Base-by-base conservation (phyloP, 2,888 invertebrate species). In the Trypoxylon attenuatum region DNA sequence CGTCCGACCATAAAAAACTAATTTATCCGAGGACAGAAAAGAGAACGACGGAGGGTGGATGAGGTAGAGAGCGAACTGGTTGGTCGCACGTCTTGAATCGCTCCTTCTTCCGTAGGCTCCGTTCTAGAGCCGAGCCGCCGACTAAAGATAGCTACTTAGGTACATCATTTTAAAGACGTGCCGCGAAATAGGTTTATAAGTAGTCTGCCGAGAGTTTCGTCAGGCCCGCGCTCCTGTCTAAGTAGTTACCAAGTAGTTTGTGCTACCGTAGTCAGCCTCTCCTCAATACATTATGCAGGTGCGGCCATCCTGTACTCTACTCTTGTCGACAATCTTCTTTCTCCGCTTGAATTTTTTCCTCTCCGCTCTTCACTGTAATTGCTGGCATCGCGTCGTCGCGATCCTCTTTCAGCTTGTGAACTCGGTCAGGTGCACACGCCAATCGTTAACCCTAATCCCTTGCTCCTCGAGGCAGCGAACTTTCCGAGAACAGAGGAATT, bases 181-280 rank as follows among this genome's bases (percentile, higher is more conserved):
- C 79, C 77, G 72, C 80, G 78, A 83, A 82, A 84, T 82, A 84
- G 84, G 82, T 84, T 83, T 84, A 77, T 84, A 83, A 84, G 83
- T 84, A 84, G 83, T 82, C 79, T 77, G 71, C 76, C 73, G 77
- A 77, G 79, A 83, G 80, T 83, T 82, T 82, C 75, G 79, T 80
- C 83, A 80, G 81, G 78, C 79, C 71, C 73, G 72, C 76, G 75
- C 74, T 75, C 73, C 73, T 69, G 73, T 76, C 82, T 83, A 82
- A 82, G 80, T 82, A 84, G 83, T 84, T 84, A 79, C 71, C 78
- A 81, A 83, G 84, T 83, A 84, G 82, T 84, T 84, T 82, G 78
- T 77, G 75, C 77, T 65, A 68, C 64, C 79, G 67, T 70, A 82
- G 81, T 82, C 82, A 77, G 79, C 76, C 72, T 68, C 71, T 72